A percentile compares a stretch with the other conserved stretches of the same genome.
Conservation (phyloP, 2,113 vertebrate genomes). For the Stictonetta naevosa region DNA sequence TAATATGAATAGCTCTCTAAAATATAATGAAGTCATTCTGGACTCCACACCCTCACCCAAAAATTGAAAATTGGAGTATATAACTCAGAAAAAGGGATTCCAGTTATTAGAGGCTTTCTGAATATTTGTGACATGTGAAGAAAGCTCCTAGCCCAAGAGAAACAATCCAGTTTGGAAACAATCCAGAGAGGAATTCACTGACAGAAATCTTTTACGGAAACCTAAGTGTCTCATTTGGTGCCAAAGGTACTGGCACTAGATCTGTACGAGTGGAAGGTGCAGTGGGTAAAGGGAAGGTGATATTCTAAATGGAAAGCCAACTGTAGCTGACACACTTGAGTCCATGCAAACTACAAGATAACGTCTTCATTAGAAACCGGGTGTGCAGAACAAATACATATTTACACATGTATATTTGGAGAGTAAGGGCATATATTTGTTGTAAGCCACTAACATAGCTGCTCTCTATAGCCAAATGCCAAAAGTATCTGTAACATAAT, state of each 20-base stretch:
- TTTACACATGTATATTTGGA: neutral
- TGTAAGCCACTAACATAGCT: neutral
- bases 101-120: neutral
- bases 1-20: neutral
- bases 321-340: accelerated
- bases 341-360: neutral
- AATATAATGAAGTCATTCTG: neutral
- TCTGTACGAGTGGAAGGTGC: neutral
- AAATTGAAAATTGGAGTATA: neutral
- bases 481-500: neutral
- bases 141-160: neutral
- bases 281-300: neutral
- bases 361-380: accelerated
- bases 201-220: neutral
- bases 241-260: accelerated
- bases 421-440: neutral
- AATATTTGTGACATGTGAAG: neutral
- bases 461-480: neutral
- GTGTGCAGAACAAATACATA: neutral
- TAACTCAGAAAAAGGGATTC: neutral
- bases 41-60: neutral
- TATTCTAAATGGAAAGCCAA: neutral
- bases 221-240: neutral
- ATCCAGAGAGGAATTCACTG: neutral
- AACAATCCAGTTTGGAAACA: neutral